Evolutionary conservation across 2,113 vertebrate species (phyloP).

Genomic region (Carollia perspicillata): DNA sequence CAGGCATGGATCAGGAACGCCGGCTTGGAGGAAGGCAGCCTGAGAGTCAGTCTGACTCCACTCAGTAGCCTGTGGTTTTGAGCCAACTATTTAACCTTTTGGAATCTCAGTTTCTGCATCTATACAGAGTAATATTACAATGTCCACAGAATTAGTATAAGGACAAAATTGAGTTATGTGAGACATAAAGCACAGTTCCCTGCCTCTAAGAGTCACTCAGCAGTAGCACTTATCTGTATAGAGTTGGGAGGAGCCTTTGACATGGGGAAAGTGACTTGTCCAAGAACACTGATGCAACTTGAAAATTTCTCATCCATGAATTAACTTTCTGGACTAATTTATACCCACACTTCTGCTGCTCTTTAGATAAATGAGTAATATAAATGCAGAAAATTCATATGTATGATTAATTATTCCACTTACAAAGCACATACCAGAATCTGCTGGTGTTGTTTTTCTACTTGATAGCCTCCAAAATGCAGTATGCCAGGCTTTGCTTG

Average conservation of each 20-base stretch:
- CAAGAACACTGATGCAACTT: background rate
- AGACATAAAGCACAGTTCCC: background rate
- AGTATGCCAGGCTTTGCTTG: conserved; percentile 89
- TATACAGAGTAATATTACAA: background rate
- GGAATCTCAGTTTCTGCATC: background rate
- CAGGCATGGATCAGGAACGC: background rate
- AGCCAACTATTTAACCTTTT: background rate
- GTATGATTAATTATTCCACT: background rate
- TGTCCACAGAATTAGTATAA: background rate
- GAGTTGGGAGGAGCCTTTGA: background rate
- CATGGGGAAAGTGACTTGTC: background rate
- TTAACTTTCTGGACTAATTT: background rate
- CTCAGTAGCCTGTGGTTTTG: background rate
- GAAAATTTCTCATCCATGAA: background rate
- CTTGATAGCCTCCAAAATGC: conserved; percentile 92
- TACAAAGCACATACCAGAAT: conserved; percentile 83
- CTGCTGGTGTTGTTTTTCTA: conserved; percentile 86
- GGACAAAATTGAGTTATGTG: background rate
- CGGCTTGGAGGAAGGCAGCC: background rate
- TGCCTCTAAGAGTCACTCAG: background rate
- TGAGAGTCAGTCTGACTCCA: background rate
- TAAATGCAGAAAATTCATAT: background rate
- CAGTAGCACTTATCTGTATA: background rate
- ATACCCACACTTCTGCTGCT: background rate
- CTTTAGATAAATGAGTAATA: background rate